phyloP scores from a whole-genome alignment of 2,113 vertebrate genomes.

The Eublepharis macularius region DNA sequence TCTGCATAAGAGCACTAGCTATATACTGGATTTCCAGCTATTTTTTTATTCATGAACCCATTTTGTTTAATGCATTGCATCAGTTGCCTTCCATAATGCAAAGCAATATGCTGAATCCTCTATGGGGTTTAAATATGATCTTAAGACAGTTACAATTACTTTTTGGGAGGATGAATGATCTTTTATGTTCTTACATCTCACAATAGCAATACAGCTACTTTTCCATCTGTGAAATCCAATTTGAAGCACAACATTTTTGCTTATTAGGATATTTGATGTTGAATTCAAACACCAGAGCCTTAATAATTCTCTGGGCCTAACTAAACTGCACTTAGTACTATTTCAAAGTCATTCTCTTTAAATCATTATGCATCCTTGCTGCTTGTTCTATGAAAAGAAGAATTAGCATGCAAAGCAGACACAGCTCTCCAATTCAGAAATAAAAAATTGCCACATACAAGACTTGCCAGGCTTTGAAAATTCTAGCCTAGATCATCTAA shows the following conservation, averaged over 20 bases:
- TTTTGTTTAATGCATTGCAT: conserved; percentile 10
- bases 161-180: conserved; percentile 32
- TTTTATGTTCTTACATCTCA: conserved; percentile 42
- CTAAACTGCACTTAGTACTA: not conserved
- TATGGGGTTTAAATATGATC: conserved; percentile 8
- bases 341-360: conserved; percentile 6
- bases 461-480: not conserved
- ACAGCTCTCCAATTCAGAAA: not conserved
- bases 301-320: conserved; percentile 28
- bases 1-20: not conserved
- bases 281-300: conserved; percentile 25
- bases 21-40: conserved; percentile 6
- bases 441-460: not conserved
- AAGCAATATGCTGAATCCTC: conserved; percentile 24
- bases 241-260: conserved; percentile 32
- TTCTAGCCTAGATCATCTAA: not conserved
- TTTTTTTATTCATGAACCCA: conserved; percentile 15
- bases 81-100: conserved; percentile 6
- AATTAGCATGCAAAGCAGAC: not conserved
- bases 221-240: conserved; percentile 49
- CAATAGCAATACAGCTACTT: conserved; percentile 21
- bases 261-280: conserved; percentile 27
- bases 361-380: not conserved
- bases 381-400: not conserved
- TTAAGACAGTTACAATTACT: conserved; percentile 43